Base-by-base conservation (phyloP, 2,888 invertebrate genomes). In the Lepidochrysops patricia region DNA sequence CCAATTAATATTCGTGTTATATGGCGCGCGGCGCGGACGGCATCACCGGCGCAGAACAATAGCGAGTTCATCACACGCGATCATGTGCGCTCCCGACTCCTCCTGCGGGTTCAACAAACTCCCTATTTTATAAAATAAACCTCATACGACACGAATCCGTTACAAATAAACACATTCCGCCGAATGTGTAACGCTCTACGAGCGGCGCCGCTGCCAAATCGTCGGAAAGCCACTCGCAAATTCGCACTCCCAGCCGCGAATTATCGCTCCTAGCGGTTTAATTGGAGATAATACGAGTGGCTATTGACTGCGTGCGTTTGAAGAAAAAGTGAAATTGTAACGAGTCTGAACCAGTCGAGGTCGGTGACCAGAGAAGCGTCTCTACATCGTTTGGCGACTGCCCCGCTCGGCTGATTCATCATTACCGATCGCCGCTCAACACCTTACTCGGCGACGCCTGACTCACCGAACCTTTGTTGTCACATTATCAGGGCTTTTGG, bases 21-120 rank as follows among this genome's bases (percentile, higher is more conserved):
- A 50, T 52, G 52, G 50, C 27, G 37, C 37, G 23, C n/a, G n/a
- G n/a, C n/a, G n/a, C n/a, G n/a, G n/a, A 29, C 58, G 49, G 66
- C 71, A 75, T 74, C 73, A 75, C 72, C 61, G 61, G 61, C 77
- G 68, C 43, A 79, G 76, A 82, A 85, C 86, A 86, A 86, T 84
- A 75, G 80, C 79, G 80, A 80, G 85, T 84, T 83, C 86, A 82
- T 84, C 82, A 85, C 72, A 80, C 84, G 79, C 80, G 81, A 84
- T 86, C 86, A 87, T 87, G 80, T 84, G 80, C 80, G 77, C 81
- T 82, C 84, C 83, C 80, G 75, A 84, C 80, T 80, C 76, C 81
- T 82, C 84, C 82, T 79, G 76, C 75, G 80, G 80, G 88, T 84
- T 87, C 88, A 87, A 86, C 74, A 84, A 86, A 86, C 88, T 82